Conservation (phyloP, 2,113 vertebrate species). For the Labeo catla region DNA sequence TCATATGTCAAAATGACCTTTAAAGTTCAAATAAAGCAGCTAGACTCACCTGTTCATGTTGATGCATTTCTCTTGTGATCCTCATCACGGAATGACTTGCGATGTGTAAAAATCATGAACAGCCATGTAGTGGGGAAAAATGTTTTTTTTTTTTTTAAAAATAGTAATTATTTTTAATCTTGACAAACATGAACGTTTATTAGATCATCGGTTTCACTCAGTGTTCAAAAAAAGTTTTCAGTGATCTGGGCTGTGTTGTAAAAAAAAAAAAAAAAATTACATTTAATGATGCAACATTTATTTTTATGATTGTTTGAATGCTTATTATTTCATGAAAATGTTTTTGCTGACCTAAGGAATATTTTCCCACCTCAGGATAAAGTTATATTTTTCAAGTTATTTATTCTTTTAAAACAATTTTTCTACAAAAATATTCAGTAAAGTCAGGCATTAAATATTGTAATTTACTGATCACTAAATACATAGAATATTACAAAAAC, state of each 20-base stretch:
- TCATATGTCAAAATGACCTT: neutral
- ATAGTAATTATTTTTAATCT: neutral
- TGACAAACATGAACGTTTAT: neutral
- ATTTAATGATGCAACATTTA: neutral
- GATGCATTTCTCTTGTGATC: neutral
- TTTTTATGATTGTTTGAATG: neutral
- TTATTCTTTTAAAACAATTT: too few species aligned
- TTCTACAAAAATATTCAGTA: neutral
- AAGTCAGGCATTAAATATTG: neutral
- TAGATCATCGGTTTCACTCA: neutral
- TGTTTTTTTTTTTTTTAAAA: too few species aligned
- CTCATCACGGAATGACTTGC: slow-evolving; percentile 10
- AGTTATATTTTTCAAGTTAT: too few species aligned
- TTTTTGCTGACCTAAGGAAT: neutral
- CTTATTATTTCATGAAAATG: neutral
- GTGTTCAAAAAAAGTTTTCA: neutral
- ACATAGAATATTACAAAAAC: neutral
- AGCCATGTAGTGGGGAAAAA: neutral
- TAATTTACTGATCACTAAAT: neutral
- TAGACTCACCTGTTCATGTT: slow-evolving; percentile 27
- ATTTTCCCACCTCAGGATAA: neutral
- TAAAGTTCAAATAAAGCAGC: neutral
- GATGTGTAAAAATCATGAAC: neutral
- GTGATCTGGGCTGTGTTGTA: neutral
- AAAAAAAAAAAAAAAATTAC: too few species aligned